These are phyloP conservation scores for Itoplectis maculator DNA, from an alignment of 2,888 invertebrate genomes.

Conservation along the genomic window DNA sequence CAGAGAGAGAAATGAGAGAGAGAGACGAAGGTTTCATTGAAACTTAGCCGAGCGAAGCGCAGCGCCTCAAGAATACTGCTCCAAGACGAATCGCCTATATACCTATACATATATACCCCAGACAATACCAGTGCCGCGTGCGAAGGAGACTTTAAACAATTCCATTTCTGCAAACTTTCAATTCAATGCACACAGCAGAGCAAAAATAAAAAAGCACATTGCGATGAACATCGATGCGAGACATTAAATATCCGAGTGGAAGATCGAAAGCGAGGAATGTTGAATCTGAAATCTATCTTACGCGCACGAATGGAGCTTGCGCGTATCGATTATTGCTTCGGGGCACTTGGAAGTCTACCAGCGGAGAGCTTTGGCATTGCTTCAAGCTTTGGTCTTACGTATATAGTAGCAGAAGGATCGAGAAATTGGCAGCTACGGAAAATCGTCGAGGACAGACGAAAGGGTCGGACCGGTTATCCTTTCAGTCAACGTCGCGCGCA, in stretches of 20 bases:
- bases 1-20: no score
- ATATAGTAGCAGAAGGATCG: slow-evolving; percentile 1
- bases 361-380: slow-evolving; percentile 17
- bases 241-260: not conserved
- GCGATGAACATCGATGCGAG: slow-evolving; percentile 25
- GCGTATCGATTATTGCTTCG: slow-evolving; percentile 22
- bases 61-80: slow-evolving; percentile 48
- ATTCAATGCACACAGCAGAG: slow-evolving; percentile 26
- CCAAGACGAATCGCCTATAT: slow-evolving; percentile 24
- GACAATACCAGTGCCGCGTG: slow-evolving; percentile 28
- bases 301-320: slow-evolving; percentile 17
- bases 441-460: slow-evolving; percentile 6
- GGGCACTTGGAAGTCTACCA: slow-evolving; percentile 10
- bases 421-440: slow-evolving; percentile 30
- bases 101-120: slow-evolving; percentile 33
- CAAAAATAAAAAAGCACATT: slow-evolving; percentile 2
- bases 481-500: slow-evolving; percentile 11
- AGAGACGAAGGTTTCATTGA: slow-evolving; percentile 58
- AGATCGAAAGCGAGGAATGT: slow-evolving; percentile 17
- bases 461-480: slow-evolving; percentile 30
- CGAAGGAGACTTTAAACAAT: slow-evolving; percentile 47
- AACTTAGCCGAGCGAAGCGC: slow-evolving; percentile 51
- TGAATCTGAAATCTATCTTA: slow-evolving; percentile 24
- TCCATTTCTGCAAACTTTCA: slow-evolving; percentile 35
- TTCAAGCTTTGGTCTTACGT: not conserved